Evolutionary conservation across 2,797 vertebrate genomes (phyloP), one percentile per base, ranked within the genome.

Genomic region (Huso huso): DNA sequence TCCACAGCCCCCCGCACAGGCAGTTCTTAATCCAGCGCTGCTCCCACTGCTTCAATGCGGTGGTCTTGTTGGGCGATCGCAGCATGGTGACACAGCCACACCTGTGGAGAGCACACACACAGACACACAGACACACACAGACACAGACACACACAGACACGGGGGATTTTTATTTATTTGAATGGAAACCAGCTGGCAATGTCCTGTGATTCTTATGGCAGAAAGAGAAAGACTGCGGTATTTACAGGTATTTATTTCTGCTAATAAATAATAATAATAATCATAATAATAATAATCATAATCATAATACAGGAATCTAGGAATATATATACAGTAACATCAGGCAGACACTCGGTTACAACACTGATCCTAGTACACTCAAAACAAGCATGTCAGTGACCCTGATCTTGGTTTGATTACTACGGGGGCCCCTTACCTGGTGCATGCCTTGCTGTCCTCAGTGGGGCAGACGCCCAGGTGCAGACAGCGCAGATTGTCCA

Each of bases 1-100:
- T 89, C 96, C 96, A 99, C 4, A 99, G 86, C 0, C 96, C 96
- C 10, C 96, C 96, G 0, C 96, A 99, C 63, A 99, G 78, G 78
- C 96, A 99, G 86, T 96, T 98, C 69, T 97, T 98, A 76, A 96
- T 95, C 96, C 96, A 99, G 65, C 96, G 93, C 75, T 98, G 96
- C 67, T 98, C 96, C 96, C 96, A 98, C 81, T 98, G 95, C 68
- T 94, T 95, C 83, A 98, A 95, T 0, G 94, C 95, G 0, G 92
- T 97, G 0, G 92, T 90, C 75, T 94, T 94, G 79, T 97, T 98
- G 2, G 96, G 96, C 0, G 94, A 97, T 6, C 87, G 90, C 6
- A 98, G 90, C 96, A 99, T 98, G 0, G 96, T 98, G 57, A 97
- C 92, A 0, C 96, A 99, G 76, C 96, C 96, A 0, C 96, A 99